These are phyloP conservation scores for Scomber japonicus DNA, from an alignment of 2,113 vertebrate genomes.

Conservation along the genomic window DNA sequence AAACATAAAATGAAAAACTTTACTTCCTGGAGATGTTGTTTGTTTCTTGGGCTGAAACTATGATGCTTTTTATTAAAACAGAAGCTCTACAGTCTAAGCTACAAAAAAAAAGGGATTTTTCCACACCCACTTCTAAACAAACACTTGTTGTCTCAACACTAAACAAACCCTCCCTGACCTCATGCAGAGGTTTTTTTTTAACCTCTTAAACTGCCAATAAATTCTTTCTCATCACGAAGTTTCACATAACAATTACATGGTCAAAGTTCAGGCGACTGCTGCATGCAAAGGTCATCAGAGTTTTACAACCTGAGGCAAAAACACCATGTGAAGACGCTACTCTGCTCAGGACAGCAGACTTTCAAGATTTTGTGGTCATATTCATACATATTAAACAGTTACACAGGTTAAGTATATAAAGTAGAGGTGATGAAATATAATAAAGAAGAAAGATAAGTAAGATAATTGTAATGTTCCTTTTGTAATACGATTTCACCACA, in stretches of 20 bases:
- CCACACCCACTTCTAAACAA: background rate
- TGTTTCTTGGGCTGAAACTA: background rate
- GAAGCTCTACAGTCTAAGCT: too few relatives aligned
- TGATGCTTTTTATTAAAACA: background rate
- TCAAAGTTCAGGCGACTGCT: constrained; percentile 33
- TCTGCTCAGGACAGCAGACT: background rate
- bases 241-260: constrained; percentile 7
- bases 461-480: background rate
- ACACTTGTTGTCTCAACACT: background rate
- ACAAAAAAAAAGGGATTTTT: background rate
- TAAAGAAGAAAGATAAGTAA: too few relatives aligned
- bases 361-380: too few relatives aligned
- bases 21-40: too few relatives aligned
- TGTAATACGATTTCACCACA: background rate
- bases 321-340: background rate
- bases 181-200: too few relatives aligned
- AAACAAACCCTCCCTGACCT: background rate
- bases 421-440: too few relatives aligned
- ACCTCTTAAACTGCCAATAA: background rate
- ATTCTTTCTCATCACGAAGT: background rate
- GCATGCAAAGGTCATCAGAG: background rate
- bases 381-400: too few relatives aligned
- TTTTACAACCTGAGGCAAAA: background rate
- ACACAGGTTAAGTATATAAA: too few relatives aligned
- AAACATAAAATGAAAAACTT: too few relatives aligned